Base-by-base conservation (phyloP, 2,113 vertebrate genomes). In the Toxotes jaculatrix region DNA sequence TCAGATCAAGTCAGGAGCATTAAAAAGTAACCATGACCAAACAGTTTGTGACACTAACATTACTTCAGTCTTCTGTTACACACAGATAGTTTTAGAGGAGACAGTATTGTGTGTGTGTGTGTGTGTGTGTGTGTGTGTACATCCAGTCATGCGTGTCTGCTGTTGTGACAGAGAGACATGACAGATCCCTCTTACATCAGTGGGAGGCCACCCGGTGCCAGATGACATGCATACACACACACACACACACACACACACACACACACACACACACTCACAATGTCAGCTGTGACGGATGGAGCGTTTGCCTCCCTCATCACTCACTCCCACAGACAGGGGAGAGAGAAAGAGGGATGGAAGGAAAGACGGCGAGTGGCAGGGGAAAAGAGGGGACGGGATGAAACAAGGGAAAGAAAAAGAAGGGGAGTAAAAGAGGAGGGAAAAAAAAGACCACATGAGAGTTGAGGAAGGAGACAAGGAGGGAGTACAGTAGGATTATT, bases 91-190 rank as follows among this genome's bases (percentile, higher is more conserved):
- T 47, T 62, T 14, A 67, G 38, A 74, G 17, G 53, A 82, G 69
- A 67, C 57, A 38, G 34, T 27, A 32, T 21, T 36, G 45, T 8
- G 34, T 56, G 16, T 71, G 57, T n/a, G n/a, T n/a, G n/a, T n/a
- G n/a, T 51, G 31, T 40, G 4, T 45, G 10, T 47, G 23, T 51
- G 14, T 63, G 53, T 59, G 14, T 90, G 77, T 82, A 38, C 66
- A 49, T 64, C 79, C 77, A 74, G 64, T 89, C 86, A 89, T 80
- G 81, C 82, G 16, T 88, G 79, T 84, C 87, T 87, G 75, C 88
- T 87, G 91, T 91, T 92, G 87, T 92, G 91, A 92, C 88, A 91
- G 85, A 79, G 68, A 84, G 87, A 93, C 91, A 91, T 88, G 93
- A 91, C 79, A 32, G 87, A 93, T 92, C 77, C 80, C 63, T 88